phyloP scores from a whole-genome alignment of 2,113 vertebrate species.

The Heloderma charlesbogerti region DNA sequence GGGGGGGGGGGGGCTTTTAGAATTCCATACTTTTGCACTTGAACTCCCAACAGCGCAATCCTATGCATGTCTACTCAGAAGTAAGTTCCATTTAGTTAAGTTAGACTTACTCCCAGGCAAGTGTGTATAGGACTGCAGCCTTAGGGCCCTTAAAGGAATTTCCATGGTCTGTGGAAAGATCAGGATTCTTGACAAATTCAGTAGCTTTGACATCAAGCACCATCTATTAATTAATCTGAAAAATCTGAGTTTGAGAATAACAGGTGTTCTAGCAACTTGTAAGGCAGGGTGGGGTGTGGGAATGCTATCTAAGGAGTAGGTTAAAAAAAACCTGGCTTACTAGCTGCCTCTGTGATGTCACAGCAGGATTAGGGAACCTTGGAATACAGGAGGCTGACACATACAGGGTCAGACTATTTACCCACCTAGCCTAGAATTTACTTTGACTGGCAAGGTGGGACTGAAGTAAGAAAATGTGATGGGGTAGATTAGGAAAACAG shows the following conservation, averaged over 20 bases:
- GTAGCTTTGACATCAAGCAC: background rate
- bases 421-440: too few species aligned
- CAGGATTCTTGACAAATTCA: slow-evolving; percentile 10
- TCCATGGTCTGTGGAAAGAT: background rate
- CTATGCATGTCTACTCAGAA: background rate
- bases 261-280: background rate
- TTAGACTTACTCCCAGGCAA: too few species aligned
- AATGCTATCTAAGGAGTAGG: too few species aligned
- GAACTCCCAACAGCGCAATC: background rate
- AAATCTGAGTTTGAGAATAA: background rate
- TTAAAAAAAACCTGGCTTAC: background rate
- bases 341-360: too few species aligned
- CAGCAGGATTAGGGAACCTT: too few species aligned
- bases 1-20: background rate
- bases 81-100: too few species aligned
- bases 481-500: background rate
- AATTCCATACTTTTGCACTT: slow-evolving; percentile 29
- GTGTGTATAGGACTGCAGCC: too few species aligned
- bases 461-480: background rate
- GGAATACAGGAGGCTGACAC: too few species aligned
- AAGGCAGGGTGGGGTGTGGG: too few species aligned
- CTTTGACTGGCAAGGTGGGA: background rate
- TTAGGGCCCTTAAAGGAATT: slow-evolving; percentile 2
- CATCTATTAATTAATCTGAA: background rate
- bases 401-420: too few species aligned